Evolutionary conservation across 2,888 invertebrate genomes (phyloP).

Genomic region (Pyralis farinalis): DNA sequence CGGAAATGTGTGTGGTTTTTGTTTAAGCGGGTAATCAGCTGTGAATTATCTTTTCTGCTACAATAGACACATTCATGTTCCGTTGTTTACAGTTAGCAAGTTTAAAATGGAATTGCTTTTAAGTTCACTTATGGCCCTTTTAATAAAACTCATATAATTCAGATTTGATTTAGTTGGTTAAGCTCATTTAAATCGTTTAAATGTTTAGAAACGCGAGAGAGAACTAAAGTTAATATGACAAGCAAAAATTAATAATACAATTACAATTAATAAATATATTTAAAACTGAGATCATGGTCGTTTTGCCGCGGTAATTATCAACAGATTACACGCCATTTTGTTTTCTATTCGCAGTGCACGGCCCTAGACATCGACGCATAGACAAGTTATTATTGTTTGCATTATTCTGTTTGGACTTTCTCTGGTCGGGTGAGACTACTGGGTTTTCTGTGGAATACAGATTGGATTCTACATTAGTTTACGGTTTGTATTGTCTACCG

Average conservation of each 20-base stretch:
- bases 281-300: too few relatives aligned
- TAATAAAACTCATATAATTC: too few relatives aligned
- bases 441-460: conserved; percentile 38
- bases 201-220: too few relatives aligned
- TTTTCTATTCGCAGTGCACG: conserved; percentile 23
- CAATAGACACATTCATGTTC: conserved; percentile 1
- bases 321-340: conserved; percentile 32
- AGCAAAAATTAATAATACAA: too few relatives aligned
- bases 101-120: too few relatives aligned
- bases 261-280: too few relatives aligned
- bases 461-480: conserved; percentile 41
- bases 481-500: conserved; percentile 43
- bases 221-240: too few relatives aligned
- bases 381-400: conserved; percentile 28
- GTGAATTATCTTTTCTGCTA: conserved; percentile 27
- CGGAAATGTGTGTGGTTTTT: conserved; percentile 49
- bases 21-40: conserved; percentile 46
- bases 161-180: too few relatives aligned
- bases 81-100: conserved; percentile 3
- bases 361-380: conserved; percentile 16
- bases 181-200: too few relatives aligned
- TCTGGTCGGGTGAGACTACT: conserved; percentile 38
- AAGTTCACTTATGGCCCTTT: too few relatives aligned
- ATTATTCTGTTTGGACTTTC: conserved; percentile 55
- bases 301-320: conserved; percentile 30